These are phyloP conservation scores for Mus caroli DNA, from an alignment of 2,797 vertebrate genomes.

Conservation along the genomic window DNA sequence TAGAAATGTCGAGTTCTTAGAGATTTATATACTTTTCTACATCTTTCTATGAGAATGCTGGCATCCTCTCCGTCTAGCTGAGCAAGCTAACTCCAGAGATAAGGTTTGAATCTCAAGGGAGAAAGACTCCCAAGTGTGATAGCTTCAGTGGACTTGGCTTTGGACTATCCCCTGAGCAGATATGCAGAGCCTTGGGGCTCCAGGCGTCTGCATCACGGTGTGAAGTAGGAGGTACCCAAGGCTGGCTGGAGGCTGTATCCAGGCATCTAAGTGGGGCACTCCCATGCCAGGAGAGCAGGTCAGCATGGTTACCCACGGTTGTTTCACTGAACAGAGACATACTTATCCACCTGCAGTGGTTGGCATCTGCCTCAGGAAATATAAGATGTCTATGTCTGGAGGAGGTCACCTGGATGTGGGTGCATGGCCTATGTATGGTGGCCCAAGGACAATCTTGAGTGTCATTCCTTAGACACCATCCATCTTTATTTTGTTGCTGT, in stretches of 20 bases:
- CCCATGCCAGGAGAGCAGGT: neutral
- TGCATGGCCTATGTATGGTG: neutral
- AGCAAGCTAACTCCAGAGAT: neutral
- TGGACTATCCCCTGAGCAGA: rapidly evolving
- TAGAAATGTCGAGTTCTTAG: neutral
- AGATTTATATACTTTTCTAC: neutral
- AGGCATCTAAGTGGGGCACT: rapidly evolving
- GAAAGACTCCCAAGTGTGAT: neutral
- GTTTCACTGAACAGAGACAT: neutral
- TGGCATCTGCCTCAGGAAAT: neutral
- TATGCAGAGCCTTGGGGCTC: neutral
- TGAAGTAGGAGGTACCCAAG: rapidly evolving
- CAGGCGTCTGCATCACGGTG: rapidly evolving
- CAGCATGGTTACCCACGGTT: rapidly evolving
- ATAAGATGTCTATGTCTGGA: too few species aligned
- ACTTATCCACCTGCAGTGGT: neutral
- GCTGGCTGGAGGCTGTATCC: neutral
- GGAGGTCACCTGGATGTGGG: neutral
- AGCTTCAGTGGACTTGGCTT: neutral
- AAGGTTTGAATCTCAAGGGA: neutral
- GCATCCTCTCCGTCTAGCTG: rapidly evolving
- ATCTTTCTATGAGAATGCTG: rapidly evolving
- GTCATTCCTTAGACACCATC: neutral
- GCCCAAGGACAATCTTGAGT: neutral
- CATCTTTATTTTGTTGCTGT: neutral